Evolutionary conservation across 1,140 invertebrate genomes (phyloP), one percentile per base, ranked within the genome.

Genomic region (Brachionus asplanchnoidis): DNA sequence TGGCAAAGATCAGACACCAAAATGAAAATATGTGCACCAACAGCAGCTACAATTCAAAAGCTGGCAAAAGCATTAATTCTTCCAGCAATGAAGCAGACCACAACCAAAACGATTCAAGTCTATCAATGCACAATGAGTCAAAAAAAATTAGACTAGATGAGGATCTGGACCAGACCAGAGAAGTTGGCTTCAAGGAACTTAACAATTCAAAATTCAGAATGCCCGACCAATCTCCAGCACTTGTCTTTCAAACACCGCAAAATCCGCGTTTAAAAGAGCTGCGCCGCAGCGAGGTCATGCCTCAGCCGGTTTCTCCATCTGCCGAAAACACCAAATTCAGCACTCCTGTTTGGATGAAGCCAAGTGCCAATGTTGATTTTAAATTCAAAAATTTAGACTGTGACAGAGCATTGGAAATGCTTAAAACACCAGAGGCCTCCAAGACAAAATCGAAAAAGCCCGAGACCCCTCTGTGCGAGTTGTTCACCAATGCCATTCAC

Each of bases 381-480:
- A 60, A 82, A 68, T 68, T 82, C 14, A 77, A 77, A 82, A 65
- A 65, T 68, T 20, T 82, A 42, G 79, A 82, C 28, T 82, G 79
- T 68, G 79, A 82, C 53, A 60, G 36, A 65, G 79, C 79, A 12
- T 28, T 82, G 5, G 79, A 82, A 82, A 82, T 60, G 53, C 65
- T 82, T 4, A 82, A 82, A 82, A 82, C 79, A 1, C 79, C 79
- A 5, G 79, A 82, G 0, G 17, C 65, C 2, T 17, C 40, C 20
- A 80, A 56, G 28, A 9, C 23, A 12, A 82, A 65, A 65, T 9
- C 36, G 12, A 82, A 82, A 68, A 82, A 82, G 36, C 50, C 32
- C 6, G 79, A 82, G 50, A 82, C 79, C 11, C 79, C 79, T 60
- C 42, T 82, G 3, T 60, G 65, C 14, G 79, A 82, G 20, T 26